Evolutionary conservation across 2,888 invertebrate genomes (phyloP), one percentile per base, ranked within the genome.

Genomic region (Drosophila borborema): DNA sequence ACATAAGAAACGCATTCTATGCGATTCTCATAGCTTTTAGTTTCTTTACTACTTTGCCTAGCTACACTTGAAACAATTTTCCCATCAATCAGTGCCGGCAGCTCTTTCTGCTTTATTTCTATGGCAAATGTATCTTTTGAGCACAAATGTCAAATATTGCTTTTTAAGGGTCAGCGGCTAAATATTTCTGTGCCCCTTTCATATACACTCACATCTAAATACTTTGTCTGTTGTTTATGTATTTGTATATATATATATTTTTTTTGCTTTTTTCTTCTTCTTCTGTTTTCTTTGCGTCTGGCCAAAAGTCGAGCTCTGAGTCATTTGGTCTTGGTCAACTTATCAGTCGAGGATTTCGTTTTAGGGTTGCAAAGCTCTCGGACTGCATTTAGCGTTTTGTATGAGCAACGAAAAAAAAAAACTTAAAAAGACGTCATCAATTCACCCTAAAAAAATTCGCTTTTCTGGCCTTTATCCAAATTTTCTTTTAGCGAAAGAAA

Each of bases 111-210:
- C 64, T 64, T 64, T 41, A 56, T 34, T 49, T 49, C 75, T 71
- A 14, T 46, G 53, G 68, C 45, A 64, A 81, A 86, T 82, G 80
- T 88, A 64, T 88, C 54, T 83, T 88, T 87, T 78, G 86, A 88
- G 87, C 89, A 90, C 87, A 88, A 88, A 90, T 81, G 87, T 88
- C 87, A 88, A 88, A 88, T 88, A 90, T 88, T 72, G 87, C 86
- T 86, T 90, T 88, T 88, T 88, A 88, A 88, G 87, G 87, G 89
- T 88, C 87, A 90, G 46, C 71, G 56, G 55, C 76, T 83, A 88
- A 88, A 74, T 66, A 72, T 79, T 72, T 71, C 63, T 62, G 8
- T 60, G 48, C 49, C 12, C 40, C 16, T 43, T 62, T 70, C 74
- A 63, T 68, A 61, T 72, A 55, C 51, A 20, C 31, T 14, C 20